phyloP scores from a whole-genome alignment of 1,140 invertebrate species.

The Lysiphlebus fabarum region DNA sequence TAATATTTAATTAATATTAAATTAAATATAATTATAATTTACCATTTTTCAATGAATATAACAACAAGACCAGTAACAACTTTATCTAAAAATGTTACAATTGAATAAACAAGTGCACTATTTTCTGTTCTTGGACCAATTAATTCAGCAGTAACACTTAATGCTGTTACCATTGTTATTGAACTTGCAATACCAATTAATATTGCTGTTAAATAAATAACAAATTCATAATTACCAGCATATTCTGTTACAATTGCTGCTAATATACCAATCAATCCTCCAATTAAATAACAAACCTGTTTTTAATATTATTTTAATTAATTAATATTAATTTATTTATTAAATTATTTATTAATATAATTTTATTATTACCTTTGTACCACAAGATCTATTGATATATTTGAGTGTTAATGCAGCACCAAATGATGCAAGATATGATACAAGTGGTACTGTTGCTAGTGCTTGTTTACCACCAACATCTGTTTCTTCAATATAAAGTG shows the following conservation, averaged over 20 bases:
- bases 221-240: slow-evolving; percentile 30
- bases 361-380: slow-evolving; percentile 60
- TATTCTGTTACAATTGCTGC: slow-evolving; percentile 43
- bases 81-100: slow-evolving; percentile 93
- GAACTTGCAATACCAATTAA: slow-evolving; percentile 76
- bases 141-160: slow-evolving; percentile 88
- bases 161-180: slow-evolving; percentile 82
- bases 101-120: slow-evolving; percentile 88
- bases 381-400: slow-evolving; percentile 59
- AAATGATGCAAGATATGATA: slow-evolving; percentile 82
- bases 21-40: slow-evolving; percentile 45
- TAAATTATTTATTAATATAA: slow-evolving; percentile 44
- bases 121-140: slow-evolving; percentile 84
- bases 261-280: slow-evolving; percentile 43
- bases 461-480: slow-evolving; percentile 57
- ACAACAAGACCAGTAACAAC: slow-evolving; percentile 84
- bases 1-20: slow-evolving; percentile 13
- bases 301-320: not conserved
- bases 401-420: slow-evolving; percentile 75
- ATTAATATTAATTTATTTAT: slow-evolving; percentile 34
- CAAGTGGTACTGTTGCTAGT: slow-evolving; percentile 83
- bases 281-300: slow-evolving; percentile 47
- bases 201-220: slow-evolving; percentile 46
- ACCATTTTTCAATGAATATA: slow-evolving; percentile 79
- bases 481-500: slow-evolving; percentile 77